Conservation (phyloP, 1,140 invertebrate species). For the Calycopis cecrops region DNA sequence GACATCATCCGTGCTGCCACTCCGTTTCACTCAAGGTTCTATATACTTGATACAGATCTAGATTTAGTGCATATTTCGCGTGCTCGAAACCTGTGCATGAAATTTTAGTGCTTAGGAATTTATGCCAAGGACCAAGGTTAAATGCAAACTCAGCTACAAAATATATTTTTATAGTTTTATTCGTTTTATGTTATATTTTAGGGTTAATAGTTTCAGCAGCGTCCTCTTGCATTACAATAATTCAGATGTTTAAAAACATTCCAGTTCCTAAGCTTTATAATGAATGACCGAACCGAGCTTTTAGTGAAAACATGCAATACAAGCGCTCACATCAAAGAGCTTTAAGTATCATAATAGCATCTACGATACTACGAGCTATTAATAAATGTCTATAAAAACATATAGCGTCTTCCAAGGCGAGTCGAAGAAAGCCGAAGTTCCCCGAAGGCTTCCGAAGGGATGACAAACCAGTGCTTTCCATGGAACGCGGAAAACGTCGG, state of each 20-base stretch:
- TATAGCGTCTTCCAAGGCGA: constrained; percentile 26
- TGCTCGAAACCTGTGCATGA: neutral
- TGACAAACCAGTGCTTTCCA: constrained; percentile 65
- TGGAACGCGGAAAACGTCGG: constrained; percentile 71
- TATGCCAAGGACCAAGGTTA: too few relatives aligned
- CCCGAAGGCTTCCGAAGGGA: constrained; percentile 58
- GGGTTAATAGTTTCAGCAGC: too few relatives aligned
- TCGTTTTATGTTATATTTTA: too few relatives aligned
- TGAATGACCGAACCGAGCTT: too few relatives aligned
- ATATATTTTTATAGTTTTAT: too few relatives aligned
- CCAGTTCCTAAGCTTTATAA: too few relatives aligned
- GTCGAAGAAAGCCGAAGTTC: constrained; percentile 43
- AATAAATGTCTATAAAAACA: constrained; percentile 22
- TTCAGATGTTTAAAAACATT: too few relatives aligned
- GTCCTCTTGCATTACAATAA: too few relatives aligned
- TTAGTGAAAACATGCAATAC: too few relatives aligned
- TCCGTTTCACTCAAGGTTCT: constrained; percentile 33
- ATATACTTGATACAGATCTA: neutral
- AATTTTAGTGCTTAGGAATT: too few relatives aligned
- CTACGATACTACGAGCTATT: constrained; percentile 18
- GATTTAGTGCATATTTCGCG: neutral
- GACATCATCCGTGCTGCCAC: constrained; percentile 31
- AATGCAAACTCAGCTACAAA: too few relatives aligned
- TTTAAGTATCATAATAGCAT: constrained; percentile 16
- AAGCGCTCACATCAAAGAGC: constrained; percentile 13